phyloP scores from a whole-genome alignment of 2,797 vertebrate species.

The Parotocinclus haroldoi region DNA sequence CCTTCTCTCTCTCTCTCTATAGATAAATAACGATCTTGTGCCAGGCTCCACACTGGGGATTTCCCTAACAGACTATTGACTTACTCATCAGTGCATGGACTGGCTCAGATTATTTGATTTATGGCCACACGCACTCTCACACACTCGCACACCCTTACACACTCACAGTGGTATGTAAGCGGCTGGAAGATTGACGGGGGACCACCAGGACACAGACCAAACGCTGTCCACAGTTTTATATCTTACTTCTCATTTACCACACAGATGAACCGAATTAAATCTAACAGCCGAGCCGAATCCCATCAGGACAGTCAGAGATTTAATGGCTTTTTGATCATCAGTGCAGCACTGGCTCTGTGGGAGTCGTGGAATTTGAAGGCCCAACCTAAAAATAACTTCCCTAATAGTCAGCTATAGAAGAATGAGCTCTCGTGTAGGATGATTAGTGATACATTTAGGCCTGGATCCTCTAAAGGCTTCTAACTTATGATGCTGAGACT shows the following conservation, averaged over 20 bases:
- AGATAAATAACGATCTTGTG: neutral
- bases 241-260: neutral
- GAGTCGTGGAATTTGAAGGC: too few relatives aligned
- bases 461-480: too few relatives aligned
- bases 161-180: neutral
- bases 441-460: too few relatives aligned
- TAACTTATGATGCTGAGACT: too few relatives aligned
- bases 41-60: neutral
- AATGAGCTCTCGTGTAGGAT: too few relatives aligned
- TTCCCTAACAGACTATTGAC: constrained; percentile 14
- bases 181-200: constrained; percentile 2
- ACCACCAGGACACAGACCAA: constrained; percentile 28
- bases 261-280: too few relatives aligned
- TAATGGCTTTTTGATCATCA: neutral
- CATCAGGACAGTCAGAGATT: too few relatives aligned
- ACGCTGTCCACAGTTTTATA: constrained; percentile 1
- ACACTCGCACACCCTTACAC: constrained; percentile 4
- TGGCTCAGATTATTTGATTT: constrained; percentile 4
- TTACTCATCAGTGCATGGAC: constrained; percentile 27
- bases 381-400: too few relatives aligned
- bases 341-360: neutral
- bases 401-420: too few relatives aligned
- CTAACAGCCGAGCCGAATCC: too few relatives aligned
- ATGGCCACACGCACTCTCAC: neutral
- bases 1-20: neutral